Evolutionary conservation across 1,140 invertebrate genomes (phyloP).

Genomic region (Drosophila serrata): DNA sequence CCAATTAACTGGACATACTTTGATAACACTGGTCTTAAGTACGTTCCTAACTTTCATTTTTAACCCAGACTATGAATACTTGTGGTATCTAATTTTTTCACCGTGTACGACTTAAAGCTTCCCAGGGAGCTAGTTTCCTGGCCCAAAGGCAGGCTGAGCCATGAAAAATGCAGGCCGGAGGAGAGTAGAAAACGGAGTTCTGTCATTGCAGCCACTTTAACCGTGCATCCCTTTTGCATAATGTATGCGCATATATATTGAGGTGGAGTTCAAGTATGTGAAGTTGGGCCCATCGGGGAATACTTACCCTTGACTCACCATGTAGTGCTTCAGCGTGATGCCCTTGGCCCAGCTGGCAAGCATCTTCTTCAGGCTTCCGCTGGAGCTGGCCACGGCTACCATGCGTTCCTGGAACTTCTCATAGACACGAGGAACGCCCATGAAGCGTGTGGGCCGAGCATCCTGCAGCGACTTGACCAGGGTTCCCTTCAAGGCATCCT

Average conservation of each 20-base stretch:
- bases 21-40: too few relatives aligned
- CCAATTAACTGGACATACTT: too few relatives aligned
- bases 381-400: constrained; percentile 78
- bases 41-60: background rate
- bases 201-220: constrained; percentile 74
- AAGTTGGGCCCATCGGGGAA: constrained; percentile 20
- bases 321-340: constrained; percentile 91
- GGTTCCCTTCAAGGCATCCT: constrained; percentile 93
- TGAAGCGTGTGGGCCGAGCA: constrained; percentile 93
- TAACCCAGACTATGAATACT: background rate
- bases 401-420: constrained; percentile 96
- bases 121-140: constrained; percentile 33
- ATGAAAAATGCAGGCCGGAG: constrained; percentile 26
- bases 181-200: constrained; percentile 12
- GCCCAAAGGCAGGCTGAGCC: constrained; percentile 2
- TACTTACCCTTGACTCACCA: constrained; percentile 85
- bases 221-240: constrained; percentile 79
- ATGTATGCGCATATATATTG: constrained; percentile 65
- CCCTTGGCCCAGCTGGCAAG: constrained; percentile 86
- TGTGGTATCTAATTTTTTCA: too few relatives aligned
- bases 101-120: constrained; percentile 22
- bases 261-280: constrained; percentile 63
- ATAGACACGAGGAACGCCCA: constrained; percentile 96
- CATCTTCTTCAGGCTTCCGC: constrained; percentile 80
- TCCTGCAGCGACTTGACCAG: constrained; percentile 92